Percentiles rank a stretch among this genome's conserved stretches.
phyloP scores from a whole-genome alignment of 2,888 invertebrate genomes.

The Paralinhomoeus sp. region DNA sequence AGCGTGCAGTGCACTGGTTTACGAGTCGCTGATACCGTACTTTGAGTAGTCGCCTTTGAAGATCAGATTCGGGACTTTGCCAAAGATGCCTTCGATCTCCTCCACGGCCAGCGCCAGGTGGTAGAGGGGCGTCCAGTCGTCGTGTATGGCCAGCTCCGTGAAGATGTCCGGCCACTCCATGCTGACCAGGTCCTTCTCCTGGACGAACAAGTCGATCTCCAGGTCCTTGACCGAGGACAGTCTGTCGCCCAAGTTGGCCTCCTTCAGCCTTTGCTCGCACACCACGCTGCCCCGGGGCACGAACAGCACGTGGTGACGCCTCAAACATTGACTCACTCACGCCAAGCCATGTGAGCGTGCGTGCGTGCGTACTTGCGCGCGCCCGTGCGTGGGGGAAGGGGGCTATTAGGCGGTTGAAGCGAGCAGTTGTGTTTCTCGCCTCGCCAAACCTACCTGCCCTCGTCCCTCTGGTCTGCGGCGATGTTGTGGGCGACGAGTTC shows the following conservation, averaged over 20 bases:
- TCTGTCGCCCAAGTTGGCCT: neutral
- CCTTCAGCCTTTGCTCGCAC: neutral
- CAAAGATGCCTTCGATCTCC: constrained; percentile 1
- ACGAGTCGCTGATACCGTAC: neutral
- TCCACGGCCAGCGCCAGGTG: neutral
- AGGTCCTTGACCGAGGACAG: constrained; percentile 3
- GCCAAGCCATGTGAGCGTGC: too few species aligned
- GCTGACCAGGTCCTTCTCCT: constrained; percentile 2
- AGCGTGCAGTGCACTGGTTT: too few species aligned
- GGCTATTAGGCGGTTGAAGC: too few species aligned
- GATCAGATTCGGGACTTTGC: neutral
- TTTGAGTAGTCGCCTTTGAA: neutral
- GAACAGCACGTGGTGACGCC: constrained; percentile 2
- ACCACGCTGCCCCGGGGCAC: constrained; percentile 1
- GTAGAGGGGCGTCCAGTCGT: neutral
- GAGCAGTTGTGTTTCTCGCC: too few species aligned
- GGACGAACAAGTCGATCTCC: constrained; percentile 1
- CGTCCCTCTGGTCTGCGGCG: too few species aligned
- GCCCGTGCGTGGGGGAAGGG: too few species aligned
- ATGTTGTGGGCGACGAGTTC: too few species aligned
- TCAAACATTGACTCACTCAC: too few species aligned
- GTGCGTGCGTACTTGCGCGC: too few species aligned
- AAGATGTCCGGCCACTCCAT: constrained; percentile 1
- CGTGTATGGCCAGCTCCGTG: neutral
- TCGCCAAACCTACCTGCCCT: too few species aligned